Evolutionary conservation across 2,113 vertebrate species (phyloP).

Genomic region (Glaucidium brasilianum): DNA sequence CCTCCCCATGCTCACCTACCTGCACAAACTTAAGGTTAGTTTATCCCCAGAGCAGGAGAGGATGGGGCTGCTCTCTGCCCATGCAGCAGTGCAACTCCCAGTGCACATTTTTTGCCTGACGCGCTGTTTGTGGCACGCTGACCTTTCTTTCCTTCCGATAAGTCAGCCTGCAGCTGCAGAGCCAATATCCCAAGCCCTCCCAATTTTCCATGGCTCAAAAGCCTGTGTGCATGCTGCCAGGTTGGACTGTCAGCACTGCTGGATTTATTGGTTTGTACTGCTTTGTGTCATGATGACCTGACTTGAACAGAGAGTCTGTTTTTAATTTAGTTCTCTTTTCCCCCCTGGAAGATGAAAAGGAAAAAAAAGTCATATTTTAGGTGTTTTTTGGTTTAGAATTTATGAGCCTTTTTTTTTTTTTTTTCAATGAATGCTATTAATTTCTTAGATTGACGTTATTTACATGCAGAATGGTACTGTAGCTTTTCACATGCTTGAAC

Average conservation of each 20-base stretch:
- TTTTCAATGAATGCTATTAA: not conserved
- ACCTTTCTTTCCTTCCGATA: not conserved
- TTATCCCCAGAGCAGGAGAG: not conserved
- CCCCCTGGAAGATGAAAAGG: constrained; percentile 23
- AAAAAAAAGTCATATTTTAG: constrained; percentile 5
- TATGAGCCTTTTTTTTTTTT: not conserved
- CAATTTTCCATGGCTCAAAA: constrained; percentile 48
- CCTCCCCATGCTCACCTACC: accelerated
- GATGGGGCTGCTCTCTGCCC: not conserved
- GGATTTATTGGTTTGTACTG: constrained; percentile 67
- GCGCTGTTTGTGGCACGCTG: not conserved
- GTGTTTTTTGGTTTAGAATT: constrained; percentile 3
- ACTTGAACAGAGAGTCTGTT: constrained; percentile 60
- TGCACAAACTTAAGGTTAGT: not conserved
- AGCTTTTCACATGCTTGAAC: not conserved
- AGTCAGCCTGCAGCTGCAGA: not conserved
- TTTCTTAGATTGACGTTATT: not conserved
- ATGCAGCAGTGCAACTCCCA: not conserved
- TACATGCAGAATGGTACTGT: not conserved
- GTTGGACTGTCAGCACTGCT: constrained; percentile 59
- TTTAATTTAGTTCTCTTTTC: constrained; percentile 55
- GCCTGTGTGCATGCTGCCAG: constrained; percentile 26
- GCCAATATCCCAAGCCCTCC: not conserved
- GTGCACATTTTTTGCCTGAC: not conserved
- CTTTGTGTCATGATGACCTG: constrained; percentile 78